Percentiles rank a stretch among this genome's conserved stretches.
Conservation (phyloP, 1,140 invertebrate species). For the Cardiocondyla obscurior region DNA sequence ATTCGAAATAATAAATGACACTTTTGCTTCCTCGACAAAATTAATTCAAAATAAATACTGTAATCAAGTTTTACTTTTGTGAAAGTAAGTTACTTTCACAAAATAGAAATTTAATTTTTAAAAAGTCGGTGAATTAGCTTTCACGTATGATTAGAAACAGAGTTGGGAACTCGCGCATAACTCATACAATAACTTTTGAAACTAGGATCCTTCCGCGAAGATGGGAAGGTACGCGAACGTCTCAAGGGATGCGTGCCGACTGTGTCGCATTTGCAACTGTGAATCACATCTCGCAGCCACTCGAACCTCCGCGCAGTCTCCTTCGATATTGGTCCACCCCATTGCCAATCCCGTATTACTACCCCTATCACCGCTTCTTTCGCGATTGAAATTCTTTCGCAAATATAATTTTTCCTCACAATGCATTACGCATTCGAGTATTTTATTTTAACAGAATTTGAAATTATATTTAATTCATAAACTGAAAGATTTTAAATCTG, state of each 20-base stretch:
- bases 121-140: neutral
- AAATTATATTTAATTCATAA: neutral
- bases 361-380: neutral
- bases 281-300: slow-evolving; percentile 1
- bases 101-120: neutral
- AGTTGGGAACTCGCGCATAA: slow-evolving; percentile 1
- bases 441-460: neutral
- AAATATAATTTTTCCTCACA: neutral
- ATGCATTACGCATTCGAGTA: neutral
- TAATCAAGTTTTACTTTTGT: neutral
- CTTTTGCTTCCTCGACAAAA: neutral
- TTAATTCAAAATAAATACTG: neutral
- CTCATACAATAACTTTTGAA: neutral
- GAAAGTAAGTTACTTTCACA: neutral
- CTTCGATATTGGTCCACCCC: neutral
- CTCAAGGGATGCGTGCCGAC: slow-evolving; percentile 58
- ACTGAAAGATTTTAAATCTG: neutral
- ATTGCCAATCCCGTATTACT: slow-evolving; percentile 15
- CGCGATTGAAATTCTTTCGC: neutral
- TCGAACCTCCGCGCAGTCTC: slow-evolving; percentile 8
- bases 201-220: neutral
- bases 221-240: slow-evolving; percentile 29
- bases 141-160: neutral
- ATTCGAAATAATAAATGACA: neutral
- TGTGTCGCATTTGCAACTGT: slow-evolving; percentile 41